These are phyloP conservation scores for Clarias macrocephalus DNA, from an alignment of 2,113 vertebrate species.

Conservation along the genomic window DNA sequence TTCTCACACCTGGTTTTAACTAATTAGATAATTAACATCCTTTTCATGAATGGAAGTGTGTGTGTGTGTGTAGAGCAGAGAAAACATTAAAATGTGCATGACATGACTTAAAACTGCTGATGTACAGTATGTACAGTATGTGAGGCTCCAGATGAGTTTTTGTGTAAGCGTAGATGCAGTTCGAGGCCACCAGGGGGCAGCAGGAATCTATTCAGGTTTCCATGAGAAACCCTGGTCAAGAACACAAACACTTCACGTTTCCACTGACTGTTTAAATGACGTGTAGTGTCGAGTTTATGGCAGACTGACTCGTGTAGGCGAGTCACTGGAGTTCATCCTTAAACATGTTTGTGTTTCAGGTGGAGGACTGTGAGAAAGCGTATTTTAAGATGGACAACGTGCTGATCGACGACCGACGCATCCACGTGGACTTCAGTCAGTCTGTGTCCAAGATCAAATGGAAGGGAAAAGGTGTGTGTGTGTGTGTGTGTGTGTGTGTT, in stretches of 20 bases:
- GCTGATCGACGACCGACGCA: slow-evolving; percentile 92
- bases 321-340: background rate
- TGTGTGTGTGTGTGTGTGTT: background rate
- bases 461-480: slow-evolving; percentile 89
- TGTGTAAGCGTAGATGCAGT: background rate
- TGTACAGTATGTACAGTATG: no score
- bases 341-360: slow-evolving; percentile 61
- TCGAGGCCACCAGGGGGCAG: slow-evolving; percentile 11
- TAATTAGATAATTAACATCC: no score
- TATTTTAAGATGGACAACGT: slow-evolving; percentile 99
- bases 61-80: no score
- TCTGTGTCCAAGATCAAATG: slow-evolving; percentile 96
- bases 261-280: background rate
- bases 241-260: background rate
- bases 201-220: background rate
- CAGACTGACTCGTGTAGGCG: no score
- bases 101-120: no score
- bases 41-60: no score
- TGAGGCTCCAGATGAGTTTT: background rate
- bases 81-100: no score
- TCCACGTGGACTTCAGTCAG: slow-evolving; percentile 98
- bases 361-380: slow-evolving; percentile 96
- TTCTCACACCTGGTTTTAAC: no score
- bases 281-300: background rate
- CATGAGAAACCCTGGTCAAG: background rate